These are phyloP conservation scores for Cyrtonyx montezumae DNA, from an alignment of 2,113 vertebrate species.

Conservation along the genomic window DNA sequence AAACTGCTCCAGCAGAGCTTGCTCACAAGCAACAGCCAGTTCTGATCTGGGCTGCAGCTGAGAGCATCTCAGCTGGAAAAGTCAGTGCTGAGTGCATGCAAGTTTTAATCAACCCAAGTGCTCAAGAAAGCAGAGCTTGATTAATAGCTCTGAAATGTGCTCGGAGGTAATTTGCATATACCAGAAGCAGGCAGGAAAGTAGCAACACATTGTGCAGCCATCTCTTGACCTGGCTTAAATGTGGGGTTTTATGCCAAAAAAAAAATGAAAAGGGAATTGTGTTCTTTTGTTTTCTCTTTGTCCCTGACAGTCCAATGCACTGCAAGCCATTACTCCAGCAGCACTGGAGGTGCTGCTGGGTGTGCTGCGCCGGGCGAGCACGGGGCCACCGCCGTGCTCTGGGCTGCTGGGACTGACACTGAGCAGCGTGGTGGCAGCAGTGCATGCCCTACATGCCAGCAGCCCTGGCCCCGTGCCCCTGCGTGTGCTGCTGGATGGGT, in stretches of 20 bases:
- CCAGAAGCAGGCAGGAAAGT: not conserved
- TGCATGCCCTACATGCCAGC: conserved; percentile 89
- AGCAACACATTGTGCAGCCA: not conserved
- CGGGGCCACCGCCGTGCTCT: conserved; percentile 28
- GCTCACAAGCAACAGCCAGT: not conserved
- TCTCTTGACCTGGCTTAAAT: too few relatives aligned
- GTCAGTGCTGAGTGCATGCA: not conserved
- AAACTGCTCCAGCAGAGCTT: not conserved
- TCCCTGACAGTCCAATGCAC: conserved; percentile 85
- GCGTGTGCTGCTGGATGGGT: conserved; percentile 85
- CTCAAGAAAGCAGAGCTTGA: not conserved
- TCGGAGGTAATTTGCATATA: accelerated
- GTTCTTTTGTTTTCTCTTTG: not conserved
- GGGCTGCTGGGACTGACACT: conserved; percentile 75
- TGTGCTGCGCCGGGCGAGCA: conserved; percentile 81
- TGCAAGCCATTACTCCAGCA: conserved; percentile 80
- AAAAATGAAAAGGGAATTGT: not conserved
- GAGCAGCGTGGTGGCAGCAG: conserved; percentile 83
- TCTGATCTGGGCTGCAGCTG: accelerated
- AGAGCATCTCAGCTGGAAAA: not conserved
- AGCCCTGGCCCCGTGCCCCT: conserved; percentile 86
- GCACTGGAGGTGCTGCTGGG: conserved; percentile 86
- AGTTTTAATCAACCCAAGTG: accelerated
- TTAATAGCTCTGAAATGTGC: accelerated
- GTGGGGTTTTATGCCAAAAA: not conserved